phyloP scores from a whole-genome alignment of 2,888 invertebrate genomes.

The Drosophila sordidapex region DNA sequence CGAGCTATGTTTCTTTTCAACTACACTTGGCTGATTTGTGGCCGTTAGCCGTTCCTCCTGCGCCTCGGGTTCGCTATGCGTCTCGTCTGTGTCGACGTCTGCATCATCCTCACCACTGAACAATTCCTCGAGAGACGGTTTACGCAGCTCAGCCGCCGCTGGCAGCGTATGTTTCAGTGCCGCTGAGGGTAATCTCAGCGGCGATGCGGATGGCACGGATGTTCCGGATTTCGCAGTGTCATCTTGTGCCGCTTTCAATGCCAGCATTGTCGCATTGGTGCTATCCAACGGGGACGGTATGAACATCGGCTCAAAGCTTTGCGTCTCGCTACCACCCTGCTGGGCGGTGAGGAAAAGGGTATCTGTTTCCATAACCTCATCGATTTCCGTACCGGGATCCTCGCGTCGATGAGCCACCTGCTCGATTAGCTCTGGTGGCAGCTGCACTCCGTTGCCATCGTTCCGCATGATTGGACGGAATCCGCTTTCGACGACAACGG shows the following conservation, averaged over 20 bases:
- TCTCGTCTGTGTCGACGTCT: slow-evolving; percentile 28
- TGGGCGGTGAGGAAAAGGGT: slow-evolving; percentile 85
- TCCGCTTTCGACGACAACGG: slow-evolving; percentile 93
- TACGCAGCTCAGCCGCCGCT: slow-evolving; percentile 82
- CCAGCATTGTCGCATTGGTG: slow-evolving; percentile 83
- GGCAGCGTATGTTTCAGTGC: slow-evolving; percentile 60
- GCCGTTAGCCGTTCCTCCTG: slow-evolving; percentile 10
- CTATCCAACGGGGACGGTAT: slow-evolving; percentile 91
- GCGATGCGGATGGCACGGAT: slow-evolving; percentile 30
- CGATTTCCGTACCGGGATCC: slow-evolving; percentile 83
- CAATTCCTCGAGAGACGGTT: slow-evolving; percentile 81
- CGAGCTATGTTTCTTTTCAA: slow-evolving; percentile 23
- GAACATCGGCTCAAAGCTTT: slow-evolving; percentile 92
- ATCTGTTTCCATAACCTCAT: slow-evolving; percentile 84
- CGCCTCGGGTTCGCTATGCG: slow-evolving; percentile 15
- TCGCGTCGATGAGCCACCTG: slow-evolving; percentile 82
- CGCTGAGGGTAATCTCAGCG: slow-evolving; percentile 60
- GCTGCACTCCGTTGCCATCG: slow-evolving; percentile 85
- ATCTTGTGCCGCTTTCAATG: slow-evolving; percentile 46
- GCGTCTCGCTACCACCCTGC: slow-evolving; percentile 85
- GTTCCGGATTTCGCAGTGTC: slow-evolving; percentile 5
- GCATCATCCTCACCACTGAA: slow-evolving; percentile 28
- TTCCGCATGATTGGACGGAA: slow-evolving; percentile 90
- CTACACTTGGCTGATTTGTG: slow-evolving; percentile 24
- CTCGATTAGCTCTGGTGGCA: slow-evolving; percentile 84